These are phyloP conservation scores for Luffia ferchaultella DNA, from an alignment of 2,888 invertebrate species.

Conservation along the genomic window DNA sequence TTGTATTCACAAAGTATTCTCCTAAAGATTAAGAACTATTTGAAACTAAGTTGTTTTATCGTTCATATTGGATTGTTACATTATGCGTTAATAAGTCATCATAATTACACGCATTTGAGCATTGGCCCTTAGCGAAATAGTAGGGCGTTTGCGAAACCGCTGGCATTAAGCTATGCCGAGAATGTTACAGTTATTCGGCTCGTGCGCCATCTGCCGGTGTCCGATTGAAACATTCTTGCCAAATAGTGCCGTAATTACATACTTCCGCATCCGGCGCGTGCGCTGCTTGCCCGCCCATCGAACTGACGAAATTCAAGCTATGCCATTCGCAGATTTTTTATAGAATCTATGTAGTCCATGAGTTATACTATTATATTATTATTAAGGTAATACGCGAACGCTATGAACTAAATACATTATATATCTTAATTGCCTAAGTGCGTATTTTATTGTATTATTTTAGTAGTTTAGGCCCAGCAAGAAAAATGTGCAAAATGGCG, in stretches of 20 bases:
- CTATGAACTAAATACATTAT: too few species aligned
- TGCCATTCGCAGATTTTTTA: background rate
- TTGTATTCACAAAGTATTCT: too few species aligned
- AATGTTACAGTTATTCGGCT: conserved; percentile 42
- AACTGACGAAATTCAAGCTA: background rate
- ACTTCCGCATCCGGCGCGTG: conserved; percentile 62
- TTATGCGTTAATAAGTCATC: too few species aligned
- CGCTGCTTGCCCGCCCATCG: conserved; percentile 43
- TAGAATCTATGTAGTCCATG: background rate
- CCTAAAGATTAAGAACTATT: too few species aligned
- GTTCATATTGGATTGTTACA: too few species aligned
- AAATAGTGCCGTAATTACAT: conserved; percentile 55
- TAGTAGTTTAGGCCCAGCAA: too few species aligned
- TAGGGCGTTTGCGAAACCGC: conserved; percentile 38
- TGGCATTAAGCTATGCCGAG: conserved; percentile 45
- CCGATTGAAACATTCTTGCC: conserved; percentile 60
- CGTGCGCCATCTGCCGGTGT: conserved; percentile 51
- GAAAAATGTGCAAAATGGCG: too few species aligned
- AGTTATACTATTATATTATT: background rate
- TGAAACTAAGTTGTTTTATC: too few species aligned
- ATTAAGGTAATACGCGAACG: too few species aligned
- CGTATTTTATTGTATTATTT: too few species aligned
- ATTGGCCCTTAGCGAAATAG: conserved; percentile 7
- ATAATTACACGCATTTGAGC: too few species aligned
- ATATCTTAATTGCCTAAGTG: too few species aligned